phyloP scores from a whole-genome alignment of 2,797 vertebrate genomes.

The Myotis planiceps region DNA sequence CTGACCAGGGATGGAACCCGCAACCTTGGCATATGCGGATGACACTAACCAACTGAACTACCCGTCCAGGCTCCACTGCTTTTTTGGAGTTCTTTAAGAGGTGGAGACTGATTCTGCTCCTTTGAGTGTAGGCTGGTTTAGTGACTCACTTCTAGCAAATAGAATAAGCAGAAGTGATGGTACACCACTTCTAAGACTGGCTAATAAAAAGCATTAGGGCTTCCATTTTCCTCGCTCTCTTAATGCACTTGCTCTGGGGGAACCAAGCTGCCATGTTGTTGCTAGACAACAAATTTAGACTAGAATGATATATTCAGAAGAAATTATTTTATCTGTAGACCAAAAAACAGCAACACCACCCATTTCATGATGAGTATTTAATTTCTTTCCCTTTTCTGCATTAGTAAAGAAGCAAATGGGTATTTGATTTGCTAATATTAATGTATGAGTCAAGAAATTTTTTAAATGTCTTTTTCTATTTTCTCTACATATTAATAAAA shows the following conservation, averaged over 20 bases:
- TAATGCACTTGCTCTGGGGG: neutral
- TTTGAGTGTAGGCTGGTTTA: neutral
- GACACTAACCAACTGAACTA: neutral
- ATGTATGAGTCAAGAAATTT: conserved; percentile 26
- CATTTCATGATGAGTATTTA: conserved; percentile 20
- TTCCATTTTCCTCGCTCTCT: neutral
- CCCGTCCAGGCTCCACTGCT: neutral
- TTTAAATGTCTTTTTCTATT: conserved; percentile 11
- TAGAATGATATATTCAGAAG: neutral
- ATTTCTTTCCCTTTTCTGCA: conserved; percentile 42
- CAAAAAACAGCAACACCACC: conserved; percentile 24
- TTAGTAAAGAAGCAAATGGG: neutral
- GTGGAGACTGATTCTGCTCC: neutral
- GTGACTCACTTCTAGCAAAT: neutral
- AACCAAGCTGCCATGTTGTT: neutral
- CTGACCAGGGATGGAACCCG: neutral
- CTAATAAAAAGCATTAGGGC: neutral
- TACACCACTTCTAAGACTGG: neutral
- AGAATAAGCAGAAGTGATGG: neutral
- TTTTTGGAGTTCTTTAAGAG: conserved; percentile 6
- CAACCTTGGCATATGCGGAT: neutral
- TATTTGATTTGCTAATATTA: conserved; percentile 37
- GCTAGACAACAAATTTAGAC: neutral
- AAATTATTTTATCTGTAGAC: conserved; percentile 43
- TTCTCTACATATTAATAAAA: conserved; percentile 29